Conservation (phyloP, 2,797 vertebrate genomes). For the Sebastes oblongus region DNA sequence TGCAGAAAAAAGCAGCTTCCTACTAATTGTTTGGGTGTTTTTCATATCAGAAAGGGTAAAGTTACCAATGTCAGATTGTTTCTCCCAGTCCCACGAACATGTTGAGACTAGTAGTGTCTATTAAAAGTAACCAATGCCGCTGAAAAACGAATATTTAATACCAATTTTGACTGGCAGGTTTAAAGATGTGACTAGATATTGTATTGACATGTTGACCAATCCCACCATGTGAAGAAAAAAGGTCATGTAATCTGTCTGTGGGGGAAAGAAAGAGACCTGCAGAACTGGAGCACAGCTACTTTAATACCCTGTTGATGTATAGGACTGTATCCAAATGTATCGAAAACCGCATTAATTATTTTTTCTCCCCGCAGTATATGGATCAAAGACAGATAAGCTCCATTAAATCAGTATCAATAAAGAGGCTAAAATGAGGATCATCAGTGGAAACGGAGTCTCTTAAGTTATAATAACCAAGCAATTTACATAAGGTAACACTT, state of each 20-base stretch:
- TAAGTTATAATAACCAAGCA: conserved; percentile 11
- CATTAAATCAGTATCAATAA: conserved; percentile 7
- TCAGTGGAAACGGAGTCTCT: not conserved
- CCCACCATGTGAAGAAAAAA: not conserved
- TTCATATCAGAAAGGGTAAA: not conserved
- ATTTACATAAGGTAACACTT: conserved; percentile 7
- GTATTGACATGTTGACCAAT: not conserved
- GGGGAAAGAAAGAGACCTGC: not conserved
- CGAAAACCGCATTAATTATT: not conserved
- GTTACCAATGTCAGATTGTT: not conserved
- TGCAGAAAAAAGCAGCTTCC: not conserved
- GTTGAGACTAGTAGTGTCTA: not conserved
- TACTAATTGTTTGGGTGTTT: not conserved
- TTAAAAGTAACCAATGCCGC: not conserved
- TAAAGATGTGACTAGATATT: not conserved
- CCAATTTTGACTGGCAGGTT: not conserved
- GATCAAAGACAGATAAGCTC: not conserved
- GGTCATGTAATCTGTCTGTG: not conserved
- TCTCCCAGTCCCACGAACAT: not conserved
- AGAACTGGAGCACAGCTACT: not conserved
- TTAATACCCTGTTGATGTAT: not conserved
- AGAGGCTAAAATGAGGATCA: conserved; percentile 1
- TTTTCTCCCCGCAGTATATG: not conserved
- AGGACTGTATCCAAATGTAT: not conserved
- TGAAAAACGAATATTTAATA: not conserved